phyloP scores from a whole-genome alignment of 2,797 vertebrate species.

The Sciaenops ocellatus region DNA sequence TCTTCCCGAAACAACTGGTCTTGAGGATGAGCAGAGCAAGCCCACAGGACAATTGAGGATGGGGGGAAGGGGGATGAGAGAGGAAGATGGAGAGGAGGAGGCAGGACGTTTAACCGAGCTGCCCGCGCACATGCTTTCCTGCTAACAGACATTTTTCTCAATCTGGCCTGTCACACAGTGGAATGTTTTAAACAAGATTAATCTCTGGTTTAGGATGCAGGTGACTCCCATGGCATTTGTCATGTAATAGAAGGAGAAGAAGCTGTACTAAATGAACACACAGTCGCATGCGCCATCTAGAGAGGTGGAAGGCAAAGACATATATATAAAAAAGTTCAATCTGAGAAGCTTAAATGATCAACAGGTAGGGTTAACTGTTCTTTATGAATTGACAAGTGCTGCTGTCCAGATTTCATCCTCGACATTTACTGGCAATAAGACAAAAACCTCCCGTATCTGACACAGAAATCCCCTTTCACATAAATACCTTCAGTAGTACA shows the following conservation, averaged over 20 bases:
- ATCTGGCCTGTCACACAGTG: conserved; percentile 79
- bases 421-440: background rate
- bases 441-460: background rate
- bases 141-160: conserved; percentile 84
- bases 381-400: conserved; percentile 20
- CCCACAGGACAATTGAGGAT: conserved; percentile 62
- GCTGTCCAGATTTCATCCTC: conserved; percentile 6
- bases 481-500: background rate
- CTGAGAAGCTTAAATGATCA: conserved; percentile 46
- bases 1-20: conserved; percentile 67
- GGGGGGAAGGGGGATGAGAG: background rate
- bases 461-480: conserved; percentile 12
- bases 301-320: conserved; percentile 18
- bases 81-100: conserved; percentile 54
- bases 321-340: background rate
- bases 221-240: conserved; percentile 78
- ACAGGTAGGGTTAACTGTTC: conserved; percentile 45
- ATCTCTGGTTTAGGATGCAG: conserved; percentile 75
- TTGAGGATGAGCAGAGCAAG: conserved; percentile 62
- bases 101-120: conserved; percentile 45
- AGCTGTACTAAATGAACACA: conserved; percentile 46
- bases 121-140: conserved; percentile 45
- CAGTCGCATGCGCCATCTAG: background rate
- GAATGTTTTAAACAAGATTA: conserved; percentile 82
- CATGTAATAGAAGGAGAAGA: conserved; percentile 64